phyloP scores from a whole-genome alignment of 1,140 invertebrate genomes.

The Heliconius nattereri region DNA sequence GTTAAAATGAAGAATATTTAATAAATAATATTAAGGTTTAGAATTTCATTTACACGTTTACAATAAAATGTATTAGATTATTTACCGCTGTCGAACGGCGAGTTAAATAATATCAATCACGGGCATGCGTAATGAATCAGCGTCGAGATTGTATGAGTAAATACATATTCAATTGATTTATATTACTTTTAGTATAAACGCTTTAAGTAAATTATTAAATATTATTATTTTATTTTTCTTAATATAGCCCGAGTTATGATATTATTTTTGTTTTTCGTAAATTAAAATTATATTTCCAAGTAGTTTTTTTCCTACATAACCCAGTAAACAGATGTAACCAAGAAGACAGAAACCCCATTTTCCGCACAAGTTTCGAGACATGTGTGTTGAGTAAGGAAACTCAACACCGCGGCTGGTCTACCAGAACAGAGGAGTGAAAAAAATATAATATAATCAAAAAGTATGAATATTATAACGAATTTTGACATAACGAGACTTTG shows the following conservation, averaged over 20 bases:
- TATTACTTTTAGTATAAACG: not conserved
- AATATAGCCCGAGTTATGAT: too few species aligned
- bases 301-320: not conserved
- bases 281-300: too few species aligned
- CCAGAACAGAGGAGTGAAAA: not conserved
- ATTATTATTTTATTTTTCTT: not conserved
- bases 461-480: too few species aligned
- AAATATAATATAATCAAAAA: too few species aligned
- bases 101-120: conserved; percentile 8
- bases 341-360: too few species aligned
- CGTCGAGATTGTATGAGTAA: conserved; percentile 1
- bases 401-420: not conserved
- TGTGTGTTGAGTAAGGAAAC: not conserved
- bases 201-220: not conserved
- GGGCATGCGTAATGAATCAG: conserved; percentile 10
- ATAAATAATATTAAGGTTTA: not conserved
- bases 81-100: not conserved
- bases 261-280: too few species aligned
- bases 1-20: too few species aligned
- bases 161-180: not conserved
- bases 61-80: not conserved
- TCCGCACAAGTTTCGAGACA: not conserved
- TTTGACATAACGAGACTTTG: too few species aligned
- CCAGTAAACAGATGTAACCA: not conserved
- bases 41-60: not conserved